Base-by-base conservation (phyloP, 2,888 invertebrate species). In the Sinotaia quadrata region DNA sequence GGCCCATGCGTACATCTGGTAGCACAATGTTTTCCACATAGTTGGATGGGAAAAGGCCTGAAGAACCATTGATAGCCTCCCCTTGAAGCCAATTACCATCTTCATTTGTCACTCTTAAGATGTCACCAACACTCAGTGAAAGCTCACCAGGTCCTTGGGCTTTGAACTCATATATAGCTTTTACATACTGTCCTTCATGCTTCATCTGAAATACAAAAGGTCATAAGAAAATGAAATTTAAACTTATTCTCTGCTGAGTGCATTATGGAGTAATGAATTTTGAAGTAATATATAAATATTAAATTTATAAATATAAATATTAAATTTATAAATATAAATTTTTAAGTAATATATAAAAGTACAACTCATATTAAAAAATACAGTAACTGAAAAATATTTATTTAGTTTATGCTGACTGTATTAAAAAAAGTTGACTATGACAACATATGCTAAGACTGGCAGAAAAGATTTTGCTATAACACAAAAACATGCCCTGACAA, bases 21-120 rank as follows among this genome's bases (percentile, higher is more conserved):
- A 87, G 49, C 1, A 47, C 54, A 0, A 87, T 56, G 15, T 69
- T 75, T 65, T 83, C 80, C 47, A 87, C 86, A 80, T 84, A 86
- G 58, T 77, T 81, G 18, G 75, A 49, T 0, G 87, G 87, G 68
- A 87, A 86, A 69, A 76, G 84, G 12, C 87, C 87, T 24, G 18
- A 44, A 29, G n/a, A 24, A 4, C 51, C 51, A 61, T 34, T 34
- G 37, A 74, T 71, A 10, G 75, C 73, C 8, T 62, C 65, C 10
- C 87, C 87, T 59, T 70, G 72, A 27, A 84, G 75, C 87, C 87
- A 87, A 75, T 86, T 84, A 29, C 78, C 79, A 73, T 87, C 85
- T 3, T 86, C 69, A 10, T 74, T 75, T 31, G 79, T 79, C 29
- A 87, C 80, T 70, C 72, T 73, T 52, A 85, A 73, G 18, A 87